Percentiles rank a stretch among this genome's conserved stretches.
These are phyloP conservation scores for Crypturellus undulatus DNA, from an alignment of 2,113 vertebrate species.

Conservation along the genomic window DNA sequence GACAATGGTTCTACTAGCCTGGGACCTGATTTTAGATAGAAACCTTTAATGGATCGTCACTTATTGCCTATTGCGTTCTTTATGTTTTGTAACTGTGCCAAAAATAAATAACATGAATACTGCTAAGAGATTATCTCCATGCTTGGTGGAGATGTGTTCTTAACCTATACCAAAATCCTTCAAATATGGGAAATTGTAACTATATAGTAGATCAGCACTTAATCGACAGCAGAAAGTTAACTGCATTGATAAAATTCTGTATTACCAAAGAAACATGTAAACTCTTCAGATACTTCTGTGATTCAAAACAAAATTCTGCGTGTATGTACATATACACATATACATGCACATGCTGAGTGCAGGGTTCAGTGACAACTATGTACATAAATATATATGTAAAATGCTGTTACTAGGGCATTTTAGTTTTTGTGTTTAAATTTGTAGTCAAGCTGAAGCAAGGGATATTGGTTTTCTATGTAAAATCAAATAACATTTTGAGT, in stretches of 20 bases:
- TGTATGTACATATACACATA: too few relatives aligned
- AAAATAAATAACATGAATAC: neutral
- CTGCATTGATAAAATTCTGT: neutral
- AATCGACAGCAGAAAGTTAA: neutral
- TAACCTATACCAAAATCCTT: neutral
- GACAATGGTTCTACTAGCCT: neutral
- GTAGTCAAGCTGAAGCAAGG: neutral
- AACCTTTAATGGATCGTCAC: neutral
- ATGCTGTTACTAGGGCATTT: neutral
- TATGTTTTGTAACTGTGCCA: neutral
- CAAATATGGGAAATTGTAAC: neutral
- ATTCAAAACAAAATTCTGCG: neutral
- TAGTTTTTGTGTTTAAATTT: neutral
- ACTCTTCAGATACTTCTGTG: neutral
- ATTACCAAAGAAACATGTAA: neutral
- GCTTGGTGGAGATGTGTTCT: neutral
- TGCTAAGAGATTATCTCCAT: neutral
- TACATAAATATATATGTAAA: neutral
- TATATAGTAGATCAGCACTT: neutral
- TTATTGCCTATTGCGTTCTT: neutral
- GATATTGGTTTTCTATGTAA: neutral
- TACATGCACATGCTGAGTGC: neutral
- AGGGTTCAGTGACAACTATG: neutral
- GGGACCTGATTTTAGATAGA: neutral
- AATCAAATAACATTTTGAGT: neutral